These are phyloP conservation scores for Antheraea assamensis DNA, from an alignment of 2,888 invertebrate species.

Conservation along the genomic window DNA sequence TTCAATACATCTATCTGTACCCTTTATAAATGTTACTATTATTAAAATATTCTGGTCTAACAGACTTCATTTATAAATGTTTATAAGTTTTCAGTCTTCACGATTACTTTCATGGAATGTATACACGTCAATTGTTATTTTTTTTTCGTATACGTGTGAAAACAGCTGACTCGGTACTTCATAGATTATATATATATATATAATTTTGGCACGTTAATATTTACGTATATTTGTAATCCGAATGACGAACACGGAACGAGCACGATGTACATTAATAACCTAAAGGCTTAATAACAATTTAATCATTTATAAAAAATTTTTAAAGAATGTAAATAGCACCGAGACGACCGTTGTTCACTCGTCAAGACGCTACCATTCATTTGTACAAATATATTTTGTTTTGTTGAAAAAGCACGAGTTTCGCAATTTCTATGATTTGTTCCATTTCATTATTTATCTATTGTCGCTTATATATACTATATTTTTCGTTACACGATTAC, in stretches of 20 bases:
- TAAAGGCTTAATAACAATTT: background rate
- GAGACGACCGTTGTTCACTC: background rate
- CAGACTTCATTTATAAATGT: background rate
- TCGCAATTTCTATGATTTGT: too few relatives aligned
- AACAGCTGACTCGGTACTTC: background rate
- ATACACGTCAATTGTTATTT: conserved; percentile 10
- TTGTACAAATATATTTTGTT: background rate
- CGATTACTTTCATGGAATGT: conserved; percentile 52
- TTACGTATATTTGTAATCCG: background rate
- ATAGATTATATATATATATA: background rate
- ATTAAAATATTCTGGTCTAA: background rate
- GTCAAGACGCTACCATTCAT: background rate
- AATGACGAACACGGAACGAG: background rate
- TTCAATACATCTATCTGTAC: background rate
- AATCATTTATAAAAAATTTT: background rate
- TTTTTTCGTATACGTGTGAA: background rate
- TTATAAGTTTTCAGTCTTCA: conserved; percentile 48
- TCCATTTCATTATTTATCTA: too few relatives aligned
- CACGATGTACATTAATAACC: background rate
- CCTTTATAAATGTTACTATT: background rate
- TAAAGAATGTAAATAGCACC: background rate
- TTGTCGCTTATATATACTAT: too few relatives aligned
- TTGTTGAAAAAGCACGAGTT: background rate
- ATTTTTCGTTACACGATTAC: too few relatives aligned
- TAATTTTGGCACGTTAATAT: background rate